Evolutionary conservation across 1,140 invertebrate species (phyloP).

Genomic region (Oppia nitens): DNA sequence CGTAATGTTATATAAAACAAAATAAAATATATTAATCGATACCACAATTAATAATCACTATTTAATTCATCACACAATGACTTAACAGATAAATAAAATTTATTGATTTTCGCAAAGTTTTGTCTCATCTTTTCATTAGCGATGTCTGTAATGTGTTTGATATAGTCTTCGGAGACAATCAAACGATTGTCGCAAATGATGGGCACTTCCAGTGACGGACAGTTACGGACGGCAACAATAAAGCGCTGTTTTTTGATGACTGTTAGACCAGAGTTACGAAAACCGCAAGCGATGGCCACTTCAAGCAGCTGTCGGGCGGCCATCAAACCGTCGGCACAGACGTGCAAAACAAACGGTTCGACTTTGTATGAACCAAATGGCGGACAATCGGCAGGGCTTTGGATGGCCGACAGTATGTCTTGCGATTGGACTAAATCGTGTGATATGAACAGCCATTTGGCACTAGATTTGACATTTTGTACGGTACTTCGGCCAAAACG

Average conservation of each 20-base stretch:
- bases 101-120: constrained; percentile 1
- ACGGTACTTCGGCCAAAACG: constrained; percentile 24
- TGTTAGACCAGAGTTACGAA: constrained; percentile 37
- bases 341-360: constrained; percentile 38
- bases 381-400: background rate
- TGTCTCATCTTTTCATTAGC: background rate
- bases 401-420: constrained; percentile 21
- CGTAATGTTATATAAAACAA: no score
- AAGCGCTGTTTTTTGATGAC: constrained; percentile 34
- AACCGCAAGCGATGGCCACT: constrained; percentile 29
- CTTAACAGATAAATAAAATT: background rate
- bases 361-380: constrained; percentile 28
- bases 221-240: constrained; percentile 23
- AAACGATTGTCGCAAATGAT: background rate
- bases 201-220: background rate
- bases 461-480: constrained; percentile 32
- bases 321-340: constrained; percentile 30
- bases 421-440: constrained; percentile 26
- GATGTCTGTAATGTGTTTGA: background rate
- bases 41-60: no score
- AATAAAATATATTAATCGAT: no score
- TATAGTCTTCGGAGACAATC: background rate
- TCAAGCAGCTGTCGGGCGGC: constrained; percentile 31
- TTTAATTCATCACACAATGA: no score
- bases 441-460: constrained; percentile 31